phyloP scores from a whole-genome alignment of 2,797 vertebrate genomes.

The Gorsachius magnificus region DNA sequence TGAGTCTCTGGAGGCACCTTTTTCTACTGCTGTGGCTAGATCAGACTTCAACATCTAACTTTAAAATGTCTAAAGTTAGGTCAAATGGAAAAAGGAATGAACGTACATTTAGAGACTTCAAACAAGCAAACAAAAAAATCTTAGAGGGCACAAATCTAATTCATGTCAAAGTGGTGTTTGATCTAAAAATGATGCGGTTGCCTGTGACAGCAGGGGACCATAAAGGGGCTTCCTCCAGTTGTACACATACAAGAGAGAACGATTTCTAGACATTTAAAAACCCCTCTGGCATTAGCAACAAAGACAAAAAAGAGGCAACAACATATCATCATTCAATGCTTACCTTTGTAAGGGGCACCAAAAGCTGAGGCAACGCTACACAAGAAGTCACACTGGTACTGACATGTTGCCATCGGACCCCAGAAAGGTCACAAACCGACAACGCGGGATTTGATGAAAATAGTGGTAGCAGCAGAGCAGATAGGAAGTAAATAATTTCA shows the following conservation, averaged over 20 bases:
- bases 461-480: background rate
- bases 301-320: background rate
- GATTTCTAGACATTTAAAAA: background rate
- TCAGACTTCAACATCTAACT: background rate
- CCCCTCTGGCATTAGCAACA: background rate
- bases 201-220: background rate
- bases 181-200: background rate
- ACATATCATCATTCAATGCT: fast-evolving
- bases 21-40: background rate
- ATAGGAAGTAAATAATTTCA: background rate
- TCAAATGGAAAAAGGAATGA: background rate
- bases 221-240: background rate
- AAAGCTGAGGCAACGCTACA: background rate
- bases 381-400: background rate
- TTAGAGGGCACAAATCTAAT: background rate
- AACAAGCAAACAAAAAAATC: background rate
- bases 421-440: background rate
- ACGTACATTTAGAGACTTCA: background rate
- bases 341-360: background rate
- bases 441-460: background rate
- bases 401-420: no score
- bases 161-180: background rate
- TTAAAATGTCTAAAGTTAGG: background rate
- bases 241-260: background rate
- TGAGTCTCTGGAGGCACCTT: background rate